Evolutionary conservation across 2,113 vertebrate species (phyloP), one percentile per base, ranked within the genome.

Genomic region (Saccopteryx bilineata): DNA sequence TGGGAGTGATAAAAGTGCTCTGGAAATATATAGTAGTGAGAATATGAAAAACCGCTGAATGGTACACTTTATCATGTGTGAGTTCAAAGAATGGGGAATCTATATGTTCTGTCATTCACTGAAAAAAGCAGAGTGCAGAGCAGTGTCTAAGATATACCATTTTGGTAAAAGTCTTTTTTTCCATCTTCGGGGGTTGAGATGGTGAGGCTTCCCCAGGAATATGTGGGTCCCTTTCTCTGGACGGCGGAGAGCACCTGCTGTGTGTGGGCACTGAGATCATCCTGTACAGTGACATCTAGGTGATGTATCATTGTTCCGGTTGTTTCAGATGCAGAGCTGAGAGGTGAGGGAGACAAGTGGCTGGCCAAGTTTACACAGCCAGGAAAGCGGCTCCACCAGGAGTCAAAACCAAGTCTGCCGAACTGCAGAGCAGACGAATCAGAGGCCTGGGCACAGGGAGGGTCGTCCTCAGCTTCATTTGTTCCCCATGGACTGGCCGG

Each of bases 291-390:
- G n/a, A 31, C 71, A 11, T 88, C 17, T 75, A 23, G 1, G 14
- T 50, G 18, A 50, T 9, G 26, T 23, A 4, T 72, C 48, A 23
- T 66, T 31, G 60, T 61, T 75, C 28, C 60, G 65, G 23, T 76
- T 33, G 21, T 96, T 87, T 91, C 81, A 72, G 95, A 54, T 54
- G 33, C n/a, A 84, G 87, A 76, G 66, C 39, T 46, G 63, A 83
- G 28, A 78, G 61, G 17, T 54, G 28, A 88, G 81, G 84, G 63
- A 91, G 76, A 52, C 12, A 5, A 90, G 52, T 17, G 54, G 39
- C 39, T 61, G 71, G 26, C 39, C 78, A 33, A 56, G 28, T 11
- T 63, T 46, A n/a, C 11, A 14, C 11, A 75, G n/a, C 19, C 46
- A 74, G 81, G 71, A 66, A 61, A 39, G 18, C 39, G 46, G 26